A percentile compares a stretch with the other conserved stretches of the same genome.
These are phyloP conservation scores for Passer domesticus DNA, from an alignment of 2,113 vertebrate species.

Conservation along the genomic window DNA sequence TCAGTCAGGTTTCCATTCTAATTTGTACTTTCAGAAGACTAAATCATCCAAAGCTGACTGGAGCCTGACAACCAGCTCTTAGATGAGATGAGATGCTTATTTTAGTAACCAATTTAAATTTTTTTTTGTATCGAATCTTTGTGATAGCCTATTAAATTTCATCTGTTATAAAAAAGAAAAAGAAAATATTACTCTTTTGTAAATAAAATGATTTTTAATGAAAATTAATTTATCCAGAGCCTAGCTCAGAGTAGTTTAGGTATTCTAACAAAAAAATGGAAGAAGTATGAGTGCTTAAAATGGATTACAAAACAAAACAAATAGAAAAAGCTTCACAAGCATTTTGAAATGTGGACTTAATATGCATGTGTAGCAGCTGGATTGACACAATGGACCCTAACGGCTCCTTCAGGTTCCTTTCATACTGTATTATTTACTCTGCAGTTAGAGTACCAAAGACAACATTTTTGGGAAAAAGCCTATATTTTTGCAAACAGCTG, in stretches of 20 bases:
- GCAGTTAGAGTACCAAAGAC: slow-evolving; percentile 30
- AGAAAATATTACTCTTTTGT: background rate
- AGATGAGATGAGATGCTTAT: background rate
- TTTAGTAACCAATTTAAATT: background rate
- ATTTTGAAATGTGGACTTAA: slow-evolving; percentile 72
- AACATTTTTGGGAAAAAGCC: slow-evolving; percentile 12
- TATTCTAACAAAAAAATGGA: slow-evolving; percentile 23
- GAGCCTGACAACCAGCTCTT: background rate
- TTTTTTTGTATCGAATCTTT: background rate
- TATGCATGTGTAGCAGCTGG: slow-evolving; percentile 73
- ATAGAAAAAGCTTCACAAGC: slow-evolving; percentile 69
- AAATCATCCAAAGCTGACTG: slow-evolving; percentile 8
- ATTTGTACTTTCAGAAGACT: background rate
- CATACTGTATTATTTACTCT: slow-evolving; percentile 43
- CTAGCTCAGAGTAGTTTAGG: background rate
- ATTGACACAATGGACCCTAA: slow-evolving; percentile 75
- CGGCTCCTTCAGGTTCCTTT: slow-evolving; percentile 76
- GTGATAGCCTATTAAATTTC: background rate
- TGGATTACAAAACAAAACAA: slow-evolving; percentile 23
- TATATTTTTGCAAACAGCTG: slow-evolving; percentile 61
- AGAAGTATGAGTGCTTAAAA: slow-evolving; percentile 14
- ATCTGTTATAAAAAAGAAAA: background rate
- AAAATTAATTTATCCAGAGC: background rate
- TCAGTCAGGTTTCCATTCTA: slow-evolving; percentile 25
- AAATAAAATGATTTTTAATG: background rate